Evolutionary conservation across 2,888 invertebrate genomes (phyloP), one percentile per base, ranked within the genome.

Genomic region (Agapetus fuscipes): DNA sequence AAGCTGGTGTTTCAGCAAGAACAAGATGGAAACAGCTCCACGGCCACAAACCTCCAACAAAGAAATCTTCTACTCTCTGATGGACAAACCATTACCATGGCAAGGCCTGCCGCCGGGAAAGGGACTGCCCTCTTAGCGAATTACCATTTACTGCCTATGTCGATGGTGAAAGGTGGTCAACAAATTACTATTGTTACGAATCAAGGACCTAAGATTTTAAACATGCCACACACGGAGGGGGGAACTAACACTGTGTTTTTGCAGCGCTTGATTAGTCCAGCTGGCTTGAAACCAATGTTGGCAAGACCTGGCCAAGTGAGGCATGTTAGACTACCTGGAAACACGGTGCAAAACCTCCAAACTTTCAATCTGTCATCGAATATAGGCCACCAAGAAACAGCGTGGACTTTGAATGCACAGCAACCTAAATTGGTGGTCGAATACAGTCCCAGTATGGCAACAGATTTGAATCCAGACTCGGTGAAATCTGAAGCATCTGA

Each of bases 141-240:
- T 56, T 81, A 81, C 51, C n/a, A n/a, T n/a, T 72, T 82, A 42
- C 58, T 82, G 49, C 82, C 82, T 1, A 78, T 81, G 50, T 80
- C 80, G 3, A 72, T 81, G 66, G 72, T 82, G 41, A 82, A 82
- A 59, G 74, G 79, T 6, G 77, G 79, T 1, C 80, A 81, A 53
- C 80, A 80, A 52, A 79, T 81, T 41, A 79, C 80, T 2, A 80
- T 81, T 43, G 79, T 82, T 3, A 80, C 81, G 3, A 79, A 80
- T 48, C 76, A 78, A 5, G 80, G 80, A 41, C 76, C 60, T 50
- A 76, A 59, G 58, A 62, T 63, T 53, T 60, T 61, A 54, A 73
- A 56, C 44, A 74, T 64, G 43, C 61, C 41, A 57, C 47, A 47
- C 3, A 15, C 31, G 12, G 69, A 68, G 34, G 62, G 60, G 1